Percentiles rank a stretch among this genome's conserved stretches.
Conservation (phyloP, 2,113 vertebrate genomes). For the Protobothrops flavoviridis region DNA sequence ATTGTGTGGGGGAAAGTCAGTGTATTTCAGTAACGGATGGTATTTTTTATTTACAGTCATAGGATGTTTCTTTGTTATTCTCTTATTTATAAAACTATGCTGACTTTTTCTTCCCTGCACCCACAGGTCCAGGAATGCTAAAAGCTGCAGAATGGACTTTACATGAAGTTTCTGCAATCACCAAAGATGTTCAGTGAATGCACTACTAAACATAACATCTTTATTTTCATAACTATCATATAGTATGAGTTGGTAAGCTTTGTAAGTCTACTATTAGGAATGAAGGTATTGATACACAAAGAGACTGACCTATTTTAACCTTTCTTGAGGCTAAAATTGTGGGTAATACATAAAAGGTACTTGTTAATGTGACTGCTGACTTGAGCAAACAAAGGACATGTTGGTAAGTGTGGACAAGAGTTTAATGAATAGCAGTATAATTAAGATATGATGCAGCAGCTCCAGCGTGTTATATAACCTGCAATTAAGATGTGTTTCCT, state of each 20-base stretch:
- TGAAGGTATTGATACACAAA: conserved; percentile 36
- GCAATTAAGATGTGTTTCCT: conserved; percentile 42
- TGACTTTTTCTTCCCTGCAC: not conserved
- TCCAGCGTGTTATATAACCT: conserved; percentile 32
- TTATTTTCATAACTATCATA: conserved; percentile 66
- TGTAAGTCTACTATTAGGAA: conserved; percentile 51
- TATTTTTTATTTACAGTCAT: not conserved
- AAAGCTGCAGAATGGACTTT: conserved; percentile 37
- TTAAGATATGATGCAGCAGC: conserved; percentile 5
- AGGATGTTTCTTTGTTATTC: not conserved
- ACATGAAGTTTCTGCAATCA: conserved; percentile 65
- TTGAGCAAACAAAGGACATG: conserved; percentile 45
- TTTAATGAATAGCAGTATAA: conserved; percentile 27
- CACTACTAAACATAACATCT: conserved; percentile 60
- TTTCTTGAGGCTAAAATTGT: conserved; percentile 46
- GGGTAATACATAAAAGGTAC: conserved; percentile 51
- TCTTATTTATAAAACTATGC: not conserved
- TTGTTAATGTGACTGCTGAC: not conserved
- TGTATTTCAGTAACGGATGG: not conserved
- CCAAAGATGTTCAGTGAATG: conserved; percentile 70
- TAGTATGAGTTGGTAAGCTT: conserved; percentile 55
- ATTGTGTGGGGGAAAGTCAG: not conserved
- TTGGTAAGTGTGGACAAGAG: conserved; percentile 10
- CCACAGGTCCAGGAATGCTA: conserved; percentile 39
- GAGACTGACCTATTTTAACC: conserved; percentile 61